Conservation (phyloP, 2,797 vertebrate genomes). For the Denticeps clupeoides region DNA sequence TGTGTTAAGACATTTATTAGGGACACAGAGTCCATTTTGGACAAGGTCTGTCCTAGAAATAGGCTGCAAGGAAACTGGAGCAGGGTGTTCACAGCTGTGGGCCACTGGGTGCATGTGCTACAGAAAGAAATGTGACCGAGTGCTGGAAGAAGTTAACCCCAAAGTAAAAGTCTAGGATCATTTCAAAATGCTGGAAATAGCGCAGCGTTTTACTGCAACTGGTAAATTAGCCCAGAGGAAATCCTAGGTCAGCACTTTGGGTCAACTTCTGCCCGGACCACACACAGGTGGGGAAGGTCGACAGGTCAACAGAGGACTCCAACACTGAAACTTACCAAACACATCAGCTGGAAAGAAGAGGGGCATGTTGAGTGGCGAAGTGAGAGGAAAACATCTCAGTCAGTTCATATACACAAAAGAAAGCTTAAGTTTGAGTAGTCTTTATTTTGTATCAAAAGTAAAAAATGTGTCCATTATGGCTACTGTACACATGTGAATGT, state of each 20-base stretch:
- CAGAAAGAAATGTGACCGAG: slow-evolving; percentile 9
- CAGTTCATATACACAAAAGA: slow-evolving; percentile 4
- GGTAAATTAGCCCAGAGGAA: background rate
- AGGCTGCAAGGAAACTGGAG: background rate
- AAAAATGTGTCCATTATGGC: no score
- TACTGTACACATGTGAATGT: background rate
- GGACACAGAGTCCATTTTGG: no score
- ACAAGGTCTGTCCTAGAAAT: no score
- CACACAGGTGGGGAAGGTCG: background rate
- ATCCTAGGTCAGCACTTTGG: background rate
- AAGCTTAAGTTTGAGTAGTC: no score
- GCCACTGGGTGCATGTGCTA: background rate
- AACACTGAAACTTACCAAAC: slow-evolving; percentile 70
- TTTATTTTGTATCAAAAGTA: no score
- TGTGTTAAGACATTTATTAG: no score
- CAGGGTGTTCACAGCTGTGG: background rate
- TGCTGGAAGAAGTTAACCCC: background rate
- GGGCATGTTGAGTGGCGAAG: slow-evolving; percentile 40
- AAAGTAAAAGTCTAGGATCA: background rate
- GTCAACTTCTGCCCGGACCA: slow-evolving; percentile 5
- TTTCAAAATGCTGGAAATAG: background rate
- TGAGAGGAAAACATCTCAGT: slow-evolving; percentile 46
- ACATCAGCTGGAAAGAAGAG: slow-evolving; percentile 71
- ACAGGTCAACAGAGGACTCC: background rate
- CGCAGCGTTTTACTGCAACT: background rate